Conservation (phyloP, 2,113 vertebrate species). For the Muscicapa adusta region DNA sequence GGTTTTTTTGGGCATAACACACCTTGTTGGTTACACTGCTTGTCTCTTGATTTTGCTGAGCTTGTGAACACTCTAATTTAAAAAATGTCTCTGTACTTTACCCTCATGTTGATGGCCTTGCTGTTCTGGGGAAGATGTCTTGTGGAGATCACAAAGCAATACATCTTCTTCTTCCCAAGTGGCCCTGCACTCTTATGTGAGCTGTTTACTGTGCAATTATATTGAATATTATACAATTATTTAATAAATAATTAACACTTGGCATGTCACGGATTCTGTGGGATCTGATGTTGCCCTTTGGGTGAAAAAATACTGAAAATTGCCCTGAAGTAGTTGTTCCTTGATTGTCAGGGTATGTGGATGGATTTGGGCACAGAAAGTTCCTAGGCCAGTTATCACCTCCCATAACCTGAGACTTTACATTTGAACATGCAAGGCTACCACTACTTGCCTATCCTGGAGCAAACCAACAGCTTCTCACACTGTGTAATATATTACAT, state of each 20-base stretch:
- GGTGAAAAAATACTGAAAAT: not conserved
- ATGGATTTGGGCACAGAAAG: not conserved
- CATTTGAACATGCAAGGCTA: not conserved
- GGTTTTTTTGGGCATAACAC: not conserved
- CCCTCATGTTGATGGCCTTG: not conserved
- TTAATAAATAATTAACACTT: not conserved
- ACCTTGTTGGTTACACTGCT: not conserved
- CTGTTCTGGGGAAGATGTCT: not conserved
- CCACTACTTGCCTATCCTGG: not conserved
- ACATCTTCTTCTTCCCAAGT: not conserved
- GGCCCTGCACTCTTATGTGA: not conserved
- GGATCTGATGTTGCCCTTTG: not conserved
- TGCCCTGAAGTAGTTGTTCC: accelerated
- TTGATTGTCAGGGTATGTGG: not conserved
- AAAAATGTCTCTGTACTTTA: not conserved
- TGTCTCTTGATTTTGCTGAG: not conserved
- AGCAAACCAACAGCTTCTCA: not conserved
- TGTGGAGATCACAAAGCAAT: not conserved
- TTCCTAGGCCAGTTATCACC: accelerated
- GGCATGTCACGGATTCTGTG: not conserved
- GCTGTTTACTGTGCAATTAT: not conserved
- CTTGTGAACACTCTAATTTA: not conserved
- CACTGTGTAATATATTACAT: too few relatives aligned
- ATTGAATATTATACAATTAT: not conserved
- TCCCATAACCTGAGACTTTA: not conserved